Base-by-base conservation (phyloP, 2,113 vertebrate species). In the Clarias gariepinus region DNA sequence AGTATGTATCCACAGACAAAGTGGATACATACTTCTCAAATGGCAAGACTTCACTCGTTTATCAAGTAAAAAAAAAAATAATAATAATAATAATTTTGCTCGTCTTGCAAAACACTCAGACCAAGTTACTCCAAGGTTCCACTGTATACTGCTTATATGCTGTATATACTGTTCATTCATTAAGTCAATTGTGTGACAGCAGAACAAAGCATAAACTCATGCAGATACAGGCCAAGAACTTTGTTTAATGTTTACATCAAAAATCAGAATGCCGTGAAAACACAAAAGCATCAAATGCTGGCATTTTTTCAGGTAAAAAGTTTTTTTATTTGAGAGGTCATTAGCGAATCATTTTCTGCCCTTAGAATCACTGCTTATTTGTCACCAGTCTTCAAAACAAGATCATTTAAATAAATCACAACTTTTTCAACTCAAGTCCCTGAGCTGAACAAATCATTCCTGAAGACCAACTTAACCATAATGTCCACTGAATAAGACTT, bases 401-500 rank as follows among this genome's bases (percentile, higher is more conserved):
- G 71, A 25, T 25, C 28, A 68, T 4, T 1, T 0, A 47, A 47
- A 47, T 0, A 47, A 47, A 33, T 69, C 25, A 66, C 41, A 2
- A 9, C 64, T 19, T 21, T 21, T 47, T 58, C 57, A 58, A 16
- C 12, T 2, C 57, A 58, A 41, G 36, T 71, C 8, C 18, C 33
- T 41, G 9, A 76, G 10, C 41, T 53, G 4, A 76, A 53, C 11
- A 76, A 52, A 53, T 52, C 4, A 76, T n/a, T 53, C 19, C 19
- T 0, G 52, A 55, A 9, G 15, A 58, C 28, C n/a, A 11, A 52
- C 76, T 82, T 30, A 88, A 63, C 57, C 30, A 68, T 83, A 66
- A 15, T 33, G 30, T 19, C 15, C 3, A 68, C 3, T 60, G 7
- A 83, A 86, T 36, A 41, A 41, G 1, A 36, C 97, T 81, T 95